Base-by-base conservation (phyloP, 2,113 vertebrate genomes). In the Tyrannus savana region DNA sequence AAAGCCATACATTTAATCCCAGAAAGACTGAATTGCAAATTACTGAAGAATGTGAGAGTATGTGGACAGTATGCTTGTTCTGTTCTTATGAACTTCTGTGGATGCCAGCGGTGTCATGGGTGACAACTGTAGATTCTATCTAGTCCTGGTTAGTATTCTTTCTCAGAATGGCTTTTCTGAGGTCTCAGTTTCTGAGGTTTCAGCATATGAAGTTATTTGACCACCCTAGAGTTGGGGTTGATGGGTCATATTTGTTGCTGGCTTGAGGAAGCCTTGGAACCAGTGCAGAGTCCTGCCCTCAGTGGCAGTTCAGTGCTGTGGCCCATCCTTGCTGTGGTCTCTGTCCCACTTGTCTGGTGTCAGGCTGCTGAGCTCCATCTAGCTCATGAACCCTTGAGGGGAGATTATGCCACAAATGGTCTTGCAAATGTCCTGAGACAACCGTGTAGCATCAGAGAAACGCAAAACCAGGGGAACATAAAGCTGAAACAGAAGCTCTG, bases 91-190 rank as follows among this genome's bases (percentile, higher is more conserved):
- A 81, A 66, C 4, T 81, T 80, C 59, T 63, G 25, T 42, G n/a
- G 39, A 15, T 30, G 50, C 18, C 69, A 23, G 42, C 2, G n/a
- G 13, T 50, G 7, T 30, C 1, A 0, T 5, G 14, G 33, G 27
- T 44, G 44, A 66, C 35, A 63, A 9, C 12, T 15, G 42, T 55
- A 89, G 84, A 55, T 39, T 16, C 23, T 28, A 0, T 7, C 31
- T 52, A 22, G 14, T 28, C 16, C 41, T 63, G 7, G 15, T 46
- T 22, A 7, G 5, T 12, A 4, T 16, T 28, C 28, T 33, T 28
- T 39, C n/a, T 53, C 59, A 77, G 59, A 22, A 17, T 2, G 11
- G 55, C 37, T 62, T 39, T 72, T 80, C 19, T 84, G 66, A 60
- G 33, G 7, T 41, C 10, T 56, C 37, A 28, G 7, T 25, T 63